Evolutionary conservation across 1,140 invertebrate species (phyloP).

Genomic region (Brachionus plicatilis): DNA sequence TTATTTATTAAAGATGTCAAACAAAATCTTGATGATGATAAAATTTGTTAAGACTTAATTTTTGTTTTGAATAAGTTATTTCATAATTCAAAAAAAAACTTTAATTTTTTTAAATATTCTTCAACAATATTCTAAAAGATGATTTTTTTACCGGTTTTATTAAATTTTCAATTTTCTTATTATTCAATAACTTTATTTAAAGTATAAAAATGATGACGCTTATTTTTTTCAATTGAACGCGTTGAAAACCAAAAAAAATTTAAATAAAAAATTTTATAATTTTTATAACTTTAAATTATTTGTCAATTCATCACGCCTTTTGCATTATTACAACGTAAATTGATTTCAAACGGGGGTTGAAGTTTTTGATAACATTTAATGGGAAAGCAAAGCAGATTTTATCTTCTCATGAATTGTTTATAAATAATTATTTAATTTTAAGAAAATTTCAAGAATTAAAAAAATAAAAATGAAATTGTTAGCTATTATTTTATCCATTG

Average conservation of each 20-base stretch:
- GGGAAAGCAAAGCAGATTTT: background rate
- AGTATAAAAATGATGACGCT: background rate
- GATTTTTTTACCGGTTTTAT: too few species aligned
- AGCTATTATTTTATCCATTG: background rate
- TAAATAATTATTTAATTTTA: background rate
- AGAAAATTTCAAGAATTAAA: background rate
- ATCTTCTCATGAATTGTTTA: background rate
- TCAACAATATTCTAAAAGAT: background rate
- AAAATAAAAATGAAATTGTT: constrained; percentile 12
- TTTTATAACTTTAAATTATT: background rate
- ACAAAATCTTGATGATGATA: background rate
- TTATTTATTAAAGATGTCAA: background rate
- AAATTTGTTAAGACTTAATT: background rate
- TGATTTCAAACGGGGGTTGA: background rate
- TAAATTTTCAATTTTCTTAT: background rate
- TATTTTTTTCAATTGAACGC: background rate
- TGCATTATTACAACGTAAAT: background rate
- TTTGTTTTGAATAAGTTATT: background rate
- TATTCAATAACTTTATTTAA: background rate
- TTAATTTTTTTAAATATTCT: background rate
- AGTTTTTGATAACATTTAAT: background rate
- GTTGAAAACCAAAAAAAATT: background rate
- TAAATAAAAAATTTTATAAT: background rate
- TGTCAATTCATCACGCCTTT: background rate
- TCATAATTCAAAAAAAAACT: background rate